Percentiles rank a stretch among this genome's conserved stretches.
Conservation (phyloP, 2,113 vertebrate genomes). For the Pelobates fuscus region DNA sequence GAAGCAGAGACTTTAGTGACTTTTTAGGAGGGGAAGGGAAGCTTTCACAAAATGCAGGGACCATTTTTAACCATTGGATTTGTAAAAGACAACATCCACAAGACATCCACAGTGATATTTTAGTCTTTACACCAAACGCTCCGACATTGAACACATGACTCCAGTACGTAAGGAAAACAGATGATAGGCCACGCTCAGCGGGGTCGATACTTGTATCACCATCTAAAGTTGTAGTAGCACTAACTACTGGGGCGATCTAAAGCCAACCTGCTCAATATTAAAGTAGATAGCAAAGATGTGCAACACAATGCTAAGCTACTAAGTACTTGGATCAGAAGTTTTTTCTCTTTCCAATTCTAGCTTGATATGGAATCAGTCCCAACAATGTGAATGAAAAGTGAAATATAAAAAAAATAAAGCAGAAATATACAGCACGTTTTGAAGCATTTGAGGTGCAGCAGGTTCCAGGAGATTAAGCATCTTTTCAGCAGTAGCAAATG, state of each 20-base stretch:
- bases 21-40: not conserved
- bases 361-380: not conserved
- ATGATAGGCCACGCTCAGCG: not conserved
- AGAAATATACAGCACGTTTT: not conserved
- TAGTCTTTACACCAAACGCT: not conserved
- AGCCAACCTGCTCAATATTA: too few relatives aligned
- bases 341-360: not conserved
- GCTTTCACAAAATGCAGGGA: too few relatives aligned
- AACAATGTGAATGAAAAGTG: not conserved
- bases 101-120: slow-evolving; percentile 8
- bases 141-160: not conserved
- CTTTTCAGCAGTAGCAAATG: not conserved
- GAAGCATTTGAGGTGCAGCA: too few relatives aligned
- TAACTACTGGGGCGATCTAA: too few relatives aligned
- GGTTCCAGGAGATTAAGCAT: too few relatives aligned
- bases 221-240: too few relatives aligned
- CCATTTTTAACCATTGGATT: too few relatives aligned
- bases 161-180: not conserved
- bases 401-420: not conserved
- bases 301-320: not conserved
- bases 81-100: not conserved
- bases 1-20: not conserved
- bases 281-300: not conserved
- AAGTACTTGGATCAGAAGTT: not conserved
- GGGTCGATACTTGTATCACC: not conserved